These are phyloP conservation scores for Lutjanus campechanus DNA, from an alignment of 2,797 vertebrate species.

Conservation along the genomic window DNA sequence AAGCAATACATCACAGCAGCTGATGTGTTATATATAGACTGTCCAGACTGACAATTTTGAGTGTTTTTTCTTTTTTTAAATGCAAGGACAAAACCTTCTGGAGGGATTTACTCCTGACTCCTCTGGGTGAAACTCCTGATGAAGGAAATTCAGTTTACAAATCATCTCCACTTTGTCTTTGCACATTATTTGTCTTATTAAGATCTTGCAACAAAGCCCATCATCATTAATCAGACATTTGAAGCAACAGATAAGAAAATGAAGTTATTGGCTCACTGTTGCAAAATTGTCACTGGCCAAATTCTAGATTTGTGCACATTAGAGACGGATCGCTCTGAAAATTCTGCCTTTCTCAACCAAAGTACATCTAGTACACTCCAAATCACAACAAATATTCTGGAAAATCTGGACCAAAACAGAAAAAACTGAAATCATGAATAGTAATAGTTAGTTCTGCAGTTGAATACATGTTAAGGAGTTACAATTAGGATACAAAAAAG, in stretches of 20 bases:
- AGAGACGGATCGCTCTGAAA: conserved; percentile 16
- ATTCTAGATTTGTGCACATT: conserved; percentile 25
- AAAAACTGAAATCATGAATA: conserved; percentile 2
- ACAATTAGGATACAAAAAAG: no score
- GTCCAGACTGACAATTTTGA: neutral
- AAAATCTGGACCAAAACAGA: conserved; percentile 17
- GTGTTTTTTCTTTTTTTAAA: no score
- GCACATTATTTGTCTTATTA: neutral
- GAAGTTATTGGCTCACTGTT: conserved; percentile 10
- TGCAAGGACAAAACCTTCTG: neutral
- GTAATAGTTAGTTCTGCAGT: no score
- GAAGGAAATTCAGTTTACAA: neutral
- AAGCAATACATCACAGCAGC: conserved; percentile 19
- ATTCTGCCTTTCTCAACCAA: neutral
- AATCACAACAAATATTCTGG: conserved; percentile 9
- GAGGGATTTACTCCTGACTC: neutral
- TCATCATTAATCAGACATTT: conserved; percentile 14
- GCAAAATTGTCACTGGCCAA: conserved; percentile 30
- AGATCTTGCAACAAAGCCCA: neutral
- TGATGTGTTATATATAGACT: neutral
- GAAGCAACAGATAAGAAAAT: conserved; percentile 26
- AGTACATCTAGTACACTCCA: conserved; percentile 18
- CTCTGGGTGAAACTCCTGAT: conserved; percentile 4
- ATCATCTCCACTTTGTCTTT: neutral
- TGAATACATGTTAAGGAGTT: no score